Evolutionary conservation across 2,113 vertebrate species (phyloP).

Genomic region (Epinephelus moara): DNA sequence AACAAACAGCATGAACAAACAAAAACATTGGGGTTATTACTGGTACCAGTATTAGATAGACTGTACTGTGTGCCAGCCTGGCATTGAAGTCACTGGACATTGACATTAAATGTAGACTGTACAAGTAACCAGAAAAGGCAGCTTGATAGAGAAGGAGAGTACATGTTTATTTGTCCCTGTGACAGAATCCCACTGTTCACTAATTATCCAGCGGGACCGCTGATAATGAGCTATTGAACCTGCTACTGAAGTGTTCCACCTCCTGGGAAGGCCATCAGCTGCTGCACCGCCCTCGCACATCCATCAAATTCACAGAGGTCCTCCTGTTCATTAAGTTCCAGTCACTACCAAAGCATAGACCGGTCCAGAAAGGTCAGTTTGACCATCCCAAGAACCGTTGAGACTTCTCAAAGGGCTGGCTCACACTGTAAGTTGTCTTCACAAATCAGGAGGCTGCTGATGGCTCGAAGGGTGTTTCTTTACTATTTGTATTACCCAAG

Average conservation of each 20-base stretch:
- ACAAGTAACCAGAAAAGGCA: constrained; percentile 20
- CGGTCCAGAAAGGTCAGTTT: constrained; percentile 80
- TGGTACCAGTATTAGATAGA: background rate
- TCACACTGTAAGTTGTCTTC: constrained; percentile 33
- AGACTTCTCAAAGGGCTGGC: constrained; percentile 39
- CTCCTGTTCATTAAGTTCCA: constrained; percentile 75
- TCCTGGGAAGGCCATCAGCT: constrained; percentile 76
- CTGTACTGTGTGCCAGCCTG: background rate
- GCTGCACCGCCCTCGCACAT: constrained; percentile 66
- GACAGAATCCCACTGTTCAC: constrained; percentile 78
- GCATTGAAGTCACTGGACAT: background rate
- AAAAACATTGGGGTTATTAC: background rate
- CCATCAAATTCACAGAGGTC: constrained; percentile 72
- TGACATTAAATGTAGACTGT: background rate
- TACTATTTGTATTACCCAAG: background rate
- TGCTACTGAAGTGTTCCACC: constrained; percentile 65
- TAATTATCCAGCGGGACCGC: constrained; percentile 83
- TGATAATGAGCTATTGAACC: constrained; percentile 88
- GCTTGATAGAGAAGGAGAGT: constrained; percentile 45
- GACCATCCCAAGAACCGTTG: constrained; percentile 30
- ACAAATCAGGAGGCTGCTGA: constrained; percentile 31
- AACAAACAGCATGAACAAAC: background rate
- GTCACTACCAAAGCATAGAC: constrained; percentile 58
- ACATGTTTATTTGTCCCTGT: constrained; percentile 78
- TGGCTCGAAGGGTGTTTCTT: background rate